Conservation (phyloP, 1,140 invertebrate genomes). For the Spodoptera litura region DNA sequence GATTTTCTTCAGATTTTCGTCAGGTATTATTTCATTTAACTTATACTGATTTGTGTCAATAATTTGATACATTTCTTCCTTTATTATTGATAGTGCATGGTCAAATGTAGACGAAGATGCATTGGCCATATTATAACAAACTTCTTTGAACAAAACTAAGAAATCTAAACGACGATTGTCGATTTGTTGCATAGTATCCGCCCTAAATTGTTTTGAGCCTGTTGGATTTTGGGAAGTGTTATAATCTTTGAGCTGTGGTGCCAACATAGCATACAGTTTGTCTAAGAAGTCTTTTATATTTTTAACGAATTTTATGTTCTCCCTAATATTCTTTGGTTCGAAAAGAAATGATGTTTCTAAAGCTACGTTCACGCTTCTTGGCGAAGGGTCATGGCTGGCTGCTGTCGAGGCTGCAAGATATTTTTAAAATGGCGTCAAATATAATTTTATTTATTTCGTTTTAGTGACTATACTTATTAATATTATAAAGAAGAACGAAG, state of each 20-base stretch:
- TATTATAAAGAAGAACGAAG: too few relatives aligned
- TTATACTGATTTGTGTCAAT: too few relatives aligned
- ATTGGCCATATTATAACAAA: too few relatives aligned
- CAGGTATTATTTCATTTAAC: too few relatives aligned
- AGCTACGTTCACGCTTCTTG: constrained; percentile 22
- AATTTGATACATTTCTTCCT: too few relatives aligned
- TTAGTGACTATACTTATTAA: too few relatives aligned
- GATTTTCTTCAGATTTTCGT: background rate
- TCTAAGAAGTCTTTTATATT: constrained; percentile 25
- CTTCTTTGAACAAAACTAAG: too few relatives aligned
- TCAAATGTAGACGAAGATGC: too few relatives aligned
- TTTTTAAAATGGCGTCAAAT: too few relatives aligned
- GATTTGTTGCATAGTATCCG: background rate
- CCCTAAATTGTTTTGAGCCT: background rate
- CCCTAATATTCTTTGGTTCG: constrained; percentile 38
- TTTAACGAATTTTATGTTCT: constrained; percentile 4
- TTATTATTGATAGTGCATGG: too few relatives aligned
- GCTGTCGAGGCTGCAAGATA: too few relatives aligned
- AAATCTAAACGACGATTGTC: background rate
- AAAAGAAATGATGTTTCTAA: constrained; percentile 34
- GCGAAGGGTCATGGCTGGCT: background rate
- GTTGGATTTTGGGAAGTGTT: background rate
- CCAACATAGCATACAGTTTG: background rate
- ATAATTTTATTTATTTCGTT: too few relatives aligned
- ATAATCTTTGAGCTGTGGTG: background rate